Percentiles rank a stretch among this genome's conserved stretches.
These are phyloP conservation scores for Erebia ligea DNA, from an alignment of 2,888 invertebrate genomes.

Conservation along the genomic window DNA sequence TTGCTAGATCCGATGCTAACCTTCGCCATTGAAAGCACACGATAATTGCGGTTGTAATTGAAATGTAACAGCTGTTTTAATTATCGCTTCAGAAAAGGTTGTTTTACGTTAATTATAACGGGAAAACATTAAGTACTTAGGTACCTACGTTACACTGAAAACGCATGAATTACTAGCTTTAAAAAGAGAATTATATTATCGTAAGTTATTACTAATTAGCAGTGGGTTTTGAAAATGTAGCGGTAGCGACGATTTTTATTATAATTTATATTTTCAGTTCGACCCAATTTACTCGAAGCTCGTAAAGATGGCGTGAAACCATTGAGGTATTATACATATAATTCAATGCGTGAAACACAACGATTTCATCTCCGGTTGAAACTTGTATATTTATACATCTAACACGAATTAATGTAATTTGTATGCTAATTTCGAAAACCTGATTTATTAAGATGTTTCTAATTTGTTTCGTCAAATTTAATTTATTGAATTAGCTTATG, in stretches of 20 bases:
- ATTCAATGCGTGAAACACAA: slow-evolving; percentile 39
- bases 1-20: slow-evolving; percentile 34
- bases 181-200: background rate
- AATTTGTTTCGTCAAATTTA: slow-evolving; percentile 28
- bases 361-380: slow-evolving; percentile 31
- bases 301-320: slow-evolving; percentile 35
- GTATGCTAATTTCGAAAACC: slow-evolving; percentile 31
- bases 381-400: slow-evolving; percentile 29
- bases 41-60: slow-evolving; percentile 36
- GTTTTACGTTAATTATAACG: slow-evolving; percentile 1
- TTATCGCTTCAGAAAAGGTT: slow-evolving; percentile 12
- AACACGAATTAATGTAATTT: slow-evolving; percentile 28
- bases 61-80: slow-evolving; percentile 35
- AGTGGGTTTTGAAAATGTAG: background rate
- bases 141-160: background rate
- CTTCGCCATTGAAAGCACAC: slow-evolving; percentile 32
- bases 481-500: slow-evolving; percentile 28
- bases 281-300: slow-evolving; percentile 23
- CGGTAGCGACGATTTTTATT: slow-evolving; percentile 7
- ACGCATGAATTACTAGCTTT: background rate
- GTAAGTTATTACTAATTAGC: background rate
- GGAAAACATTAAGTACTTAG: background rate
- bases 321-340: too few relatives aligned
- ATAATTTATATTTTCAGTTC: slow-evolving; percentile 26
- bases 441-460: slow-evolving; percentile 31